phyloP scores from a whole-genome alignment of 2,888 invertebrate species.

The Drosophila falleni region DNA sequence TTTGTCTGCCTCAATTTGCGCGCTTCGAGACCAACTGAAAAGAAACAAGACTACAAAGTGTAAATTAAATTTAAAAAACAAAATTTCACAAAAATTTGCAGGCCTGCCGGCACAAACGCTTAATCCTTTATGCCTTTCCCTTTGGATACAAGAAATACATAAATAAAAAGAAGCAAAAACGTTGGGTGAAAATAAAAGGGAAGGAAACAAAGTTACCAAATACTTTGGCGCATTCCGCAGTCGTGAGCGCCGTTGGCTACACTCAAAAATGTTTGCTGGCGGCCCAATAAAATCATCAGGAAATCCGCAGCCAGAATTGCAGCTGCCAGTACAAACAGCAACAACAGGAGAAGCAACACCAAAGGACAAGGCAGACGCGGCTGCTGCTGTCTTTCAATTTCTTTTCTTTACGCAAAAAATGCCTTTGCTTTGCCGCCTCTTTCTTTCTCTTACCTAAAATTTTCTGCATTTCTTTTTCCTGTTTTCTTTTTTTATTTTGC shows the following conservation, averaged over 20 bases:
- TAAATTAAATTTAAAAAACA: slow-evolving; percentile 71
- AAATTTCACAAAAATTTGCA: slow-evolving; percentile 70
- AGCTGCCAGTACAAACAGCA: slow-evolving; percentile 53
- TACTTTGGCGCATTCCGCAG: slow-evolving; percentile 79
- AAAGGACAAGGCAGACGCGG: slow-evolving; percentile 47
- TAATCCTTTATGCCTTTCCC: slow-evolving; percentile 75
- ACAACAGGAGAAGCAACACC: slow-evolving; percentile 8
- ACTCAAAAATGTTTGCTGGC: slow-evolving; percentile 81
- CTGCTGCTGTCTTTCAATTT: slow-evolving; percentile 70
- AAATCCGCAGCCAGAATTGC: slow-evolving; percentile 77
- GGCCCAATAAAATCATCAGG: slow-evolving; percentile 81
- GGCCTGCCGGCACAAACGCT: slow-evolving; percentile 72
- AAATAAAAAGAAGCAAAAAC: slow-evolving; percentile 35
- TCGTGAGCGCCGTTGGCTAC: slow-evolving; percentile 76
- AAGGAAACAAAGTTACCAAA: slow-evolving; percentile 69
- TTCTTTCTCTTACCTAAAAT: slow-evolving; percentile 21
- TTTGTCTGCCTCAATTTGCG: slow-evolving; percentile 59
- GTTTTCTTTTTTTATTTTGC: slow-evolving; percentile 45
- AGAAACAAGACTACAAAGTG: slow-evolving; percentile 23
- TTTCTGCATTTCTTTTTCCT: slow-evolving; percentile 22
- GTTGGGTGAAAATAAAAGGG: slow-evolving; percentile 12
- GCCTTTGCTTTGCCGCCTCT: slow-evolving; percentile 54
- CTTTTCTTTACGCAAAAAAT: slow-evolving; percentile 62
- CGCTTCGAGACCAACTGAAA: slow-evolving; percentile 2
- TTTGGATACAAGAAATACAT: slow-evolving; percentile 28